Base-by-base conservation (phyloP, 2,888 invertebrate genomes). In the Cremastinae sp. region DNA sequence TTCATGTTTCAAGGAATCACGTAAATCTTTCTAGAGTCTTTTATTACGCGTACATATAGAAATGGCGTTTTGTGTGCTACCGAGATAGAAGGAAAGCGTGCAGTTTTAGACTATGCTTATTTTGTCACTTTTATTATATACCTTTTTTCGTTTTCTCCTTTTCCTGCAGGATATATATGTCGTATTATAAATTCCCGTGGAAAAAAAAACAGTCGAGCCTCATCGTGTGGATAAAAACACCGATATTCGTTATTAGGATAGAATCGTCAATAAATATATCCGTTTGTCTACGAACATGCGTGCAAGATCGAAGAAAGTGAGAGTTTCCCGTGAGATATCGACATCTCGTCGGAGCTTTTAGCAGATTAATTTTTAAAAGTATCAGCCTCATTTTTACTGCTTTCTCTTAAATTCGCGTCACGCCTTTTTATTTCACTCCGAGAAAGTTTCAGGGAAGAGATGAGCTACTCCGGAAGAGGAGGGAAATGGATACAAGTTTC, bases 31-130 rank as follows among this genome's bases (percentile, higher is more conserved):
- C 12, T 62, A 62, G 22, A 47, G 47, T 43, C 49, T n/a, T 45
- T 12, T 45, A 12, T 43, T 54, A 64, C 51, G 59, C 43, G 43
- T 64, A 49, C 53, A 61, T n/a, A n/a, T 61, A 70, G 65, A 62
- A 58, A 71, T 68, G 36, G 56, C 16, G 45, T 73, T 72, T 73
- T 53, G 73, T 38, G 45, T 34, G 41, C 69, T 59, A 69, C 49
- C 53, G 51, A 53, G 45, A 54, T 34, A 56, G 64, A 72, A 56
- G 36, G 68, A 56, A 28, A 28, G 28, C 2, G 28, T 28, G 28
- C 28, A 56, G 54, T 34, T 45, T 12, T 68, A 54, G 12, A 41
- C 41, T 38, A 58, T 38, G 28, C 5, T 28, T 28, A 28, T 10
- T 62, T 45, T 45, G 14, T 12, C 16, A 45, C 14, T 53, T 53